Base-by-base conservation (phyloP, 2,888 invertebrate genomes). In the Coenonympha arcania region DNA sequence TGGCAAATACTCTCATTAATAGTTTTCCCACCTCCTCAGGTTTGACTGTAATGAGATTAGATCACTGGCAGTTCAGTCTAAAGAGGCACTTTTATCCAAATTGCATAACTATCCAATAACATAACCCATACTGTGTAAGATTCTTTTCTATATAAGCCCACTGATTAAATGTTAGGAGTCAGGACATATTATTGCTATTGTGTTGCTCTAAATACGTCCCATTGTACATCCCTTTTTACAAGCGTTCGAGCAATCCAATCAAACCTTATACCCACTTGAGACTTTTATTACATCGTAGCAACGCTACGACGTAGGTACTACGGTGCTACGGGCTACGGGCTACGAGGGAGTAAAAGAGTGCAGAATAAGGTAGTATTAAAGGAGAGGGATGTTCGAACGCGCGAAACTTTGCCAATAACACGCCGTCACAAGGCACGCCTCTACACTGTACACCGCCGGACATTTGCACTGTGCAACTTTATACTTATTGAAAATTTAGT, bases 371-470 rank as follows among this genome's bases (percentile, higher is more conserved):
- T 31, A 43, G 42, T 43, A 43, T 43, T 9, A 15, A 15, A 20
- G 20, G 13, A 5, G 31, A 22, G 31, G 43, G 43, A 2, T 8
- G 31, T 19, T 11, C 6, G 18, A 16, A 18, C 41, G 41, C 13
- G 16, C 36, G 45, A 40, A 54, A 54, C 50, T 54, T 54, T 54
- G 19, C 44, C 51, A 54, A 54, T 54, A 54, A 54, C 54, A 54
- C 24, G 47, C 44, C 36, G 15, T 33, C 31, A 39, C 39, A 24
- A 16, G 44, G 31, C 41, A 45, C 48, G 44, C 44, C 40, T 40
- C 36, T 41, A 50, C 53, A 50, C 36, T 40, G 30, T 41, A 50
- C 53, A 50, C 36, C 13, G 33, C 36, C 6, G 16, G 48, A 33
- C 51, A 51, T 24, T 47, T 30, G 33, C 19, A 44, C 33, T 19